Evolutionary conservation across 2,113 vertebrate genomes (phyloP).

Genomic region (Xenopus laevis): DNA sequence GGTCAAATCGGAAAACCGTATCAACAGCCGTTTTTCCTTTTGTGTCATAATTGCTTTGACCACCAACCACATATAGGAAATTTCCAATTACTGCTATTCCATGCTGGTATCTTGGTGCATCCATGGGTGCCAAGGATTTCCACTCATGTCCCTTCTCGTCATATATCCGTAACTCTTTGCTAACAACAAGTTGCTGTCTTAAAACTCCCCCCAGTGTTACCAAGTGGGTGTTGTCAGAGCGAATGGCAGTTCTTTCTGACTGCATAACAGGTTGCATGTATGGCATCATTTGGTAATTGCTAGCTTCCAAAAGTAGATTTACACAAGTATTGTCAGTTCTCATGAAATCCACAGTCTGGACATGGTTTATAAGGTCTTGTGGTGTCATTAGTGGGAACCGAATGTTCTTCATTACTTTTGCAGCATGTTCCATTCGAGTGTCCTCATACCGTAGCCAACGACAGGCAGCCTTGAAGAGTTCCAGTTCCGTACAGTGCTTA

Average conservation of each 20-base stretch:
- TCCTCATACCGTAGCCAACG: conserved; percentile 87
- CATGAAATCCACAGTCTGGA: conserved; percentile 97
- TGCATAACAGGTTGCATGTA: conserved; percentile 99
- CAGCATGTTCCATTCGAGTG: conserved; percentile 84
- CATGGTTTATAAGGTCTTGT: conserved; percentile 95
- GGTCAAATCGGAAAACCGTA: conserved; percentile 94
- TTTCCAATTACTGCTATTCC: conserved; percentile 98
- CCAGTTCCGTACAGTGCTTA: conserved; percentile 94
- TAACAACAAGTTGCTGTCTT: conserved; percentile 94
- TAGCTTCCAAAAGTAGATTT: conserved; percentile 94
- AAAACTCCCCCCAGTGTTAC: conserved; percentile 93
- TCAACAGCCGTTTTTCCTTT: conserved; percentile 98
- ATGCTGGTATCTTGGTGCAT: conserved; percentile 93
- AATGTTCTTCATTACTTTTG: conserved; percentile 96
- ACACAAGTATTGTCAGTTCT: conserved; percentile 95
- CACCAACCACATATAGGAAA: conserved; percentile 95
- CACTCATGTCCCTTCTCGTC: conserved; percentile 94
- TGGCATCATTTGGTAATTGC: conserved; percentile 99
- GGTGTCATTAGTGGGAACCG: conserved; percentile 95
- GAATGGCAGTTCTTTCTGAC: conserved; percentile 94
- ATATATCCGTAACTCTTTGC: conserved; percentile 92
- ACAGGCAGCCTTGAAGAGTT: conserved; percentile 94
- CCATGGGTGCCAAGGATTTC: conserved; percentile 93
- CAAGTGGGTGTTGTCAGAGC: conserved; percentile 90
- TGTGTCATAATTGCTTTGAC: conserved; percentile 98